Evolutionary conservation across 2,797 vertebrate genomes (phyloP), one percentile per base, ranked within the genome.

Genomic region (Phataginus tetradactyla): DNA sequence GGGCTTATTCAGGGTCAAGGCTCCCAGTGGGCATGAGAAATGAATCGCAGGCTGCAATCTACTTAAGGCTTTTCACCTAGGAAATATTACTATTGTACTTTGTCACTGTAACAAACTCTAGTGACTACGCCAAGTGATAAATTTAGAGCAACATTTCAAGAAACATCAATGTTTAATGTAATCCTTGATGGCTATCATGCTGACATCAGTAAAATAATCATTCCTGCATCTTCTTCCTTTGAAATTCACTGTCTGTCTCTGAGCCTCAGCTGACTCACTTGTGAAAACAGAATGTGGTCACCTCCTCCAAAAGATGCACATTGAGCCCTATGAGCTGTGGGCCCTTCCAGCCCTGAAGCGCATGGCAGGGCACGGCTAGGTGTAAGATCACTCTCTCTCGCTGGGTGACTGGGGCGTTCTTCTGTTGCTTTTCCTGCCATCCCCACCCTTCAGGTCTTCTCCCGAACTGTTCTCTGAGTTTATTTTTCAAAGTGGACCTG

Each of bases 401-500:
- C 45, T 84, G 23, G 39, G 75, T 55, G 21, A 75, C 66, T 34
- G 68, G 5, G 37, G 20, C 7, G 63, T 14, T 29, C 49, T 90
- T 61, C 51, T 25, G 3, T 84, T 80, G 11, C 15, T 90, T 86
- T 77, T 45, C 55, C 68, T 85, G 39, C 8, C n/a, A 85, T 34
- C 66, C 32, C 75, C 34, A 80, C 10, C 14, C 66, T 84, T 93
- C 37, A 61, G 55, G 1, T 84, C 39, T 61, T 49, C 34, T 92
- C 92, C 14, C 59, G 87, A 88, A 87, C 0, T 51, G 17, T n/a
- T 77, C 49, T 64, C 51, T 79, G 72, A 84, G 20, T 83, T 78
- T 68, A 21, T 81, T 92, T 95, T 42, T 74, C 59, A 92, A 94
- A 95, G 49, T 49, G 80, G 42, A 84, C 29, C 45, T 83, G 51